Conservation (phyloP, 2,888 invertebrate species). For the Dascillus cervinus region DNA sequence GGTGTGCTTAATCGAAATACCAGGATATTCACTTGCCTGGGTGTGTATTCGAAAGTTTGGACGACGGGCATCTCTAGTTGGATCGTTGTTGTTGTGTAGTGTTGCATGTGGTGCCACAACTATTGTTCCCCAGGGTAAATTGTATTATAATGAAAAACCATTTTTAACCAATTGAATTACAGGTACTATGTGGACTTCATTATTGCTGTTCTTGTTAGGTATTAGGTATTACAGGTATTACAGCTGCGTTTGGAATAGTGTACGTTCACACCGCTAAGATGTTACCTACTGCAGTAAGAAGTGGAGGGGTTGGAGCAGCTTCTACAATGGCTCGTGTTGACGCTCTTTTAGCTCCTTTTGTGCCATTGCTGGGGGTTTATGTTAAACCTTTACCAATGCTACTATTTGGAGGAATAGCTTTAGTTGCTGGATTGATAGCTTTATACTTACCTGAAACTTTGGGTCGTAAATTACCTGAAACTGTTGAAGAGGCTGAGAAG, state of each 20-base stretch:
- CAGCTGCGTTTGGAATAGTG: slow-evolving; percentile 54
- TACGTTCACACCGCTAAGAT: slow-evolving; percentile 56
- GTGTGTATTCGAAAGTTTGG: slow-evolving; percentile 47
- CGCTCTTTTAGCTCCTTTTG: slow-evolving; percentile 56
- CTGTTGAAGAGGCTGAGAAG: slow-evolving; percentile 47
- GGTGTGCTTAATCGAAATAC: slow-evolving; percentile 53
- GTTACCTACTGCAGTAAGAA: slow-evolving; percentile 47
- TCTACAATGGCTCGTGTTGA: slow-evolving; percentile 53
- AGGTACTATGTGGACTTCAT: slow-evolving; percentile 48
- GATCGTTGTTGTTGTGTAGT: slow-evolving; percentile 47
- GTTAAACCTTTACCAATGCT: slow-evolving; percentile 46
- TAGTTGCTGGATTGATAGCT: slow-evolving; percentile 46
- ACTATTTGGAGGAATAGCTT: slow-evolving; percentile 47
- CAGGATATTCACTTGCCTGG: slow-evolving; percentile 51
- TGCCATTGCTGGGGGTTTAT: slow-evolving; percentile 49
- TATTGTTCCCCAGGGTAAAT: slow-evolving; percentile 44
- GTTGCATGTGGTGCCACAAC: slow-evolving; percentile 49
- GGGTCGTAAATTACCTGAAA: slow-evolving; percentile 53
- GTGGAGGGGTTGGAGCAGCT: slow-evolving; percentile 52
- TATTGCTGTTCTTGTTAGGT: slow-evolving; percentile 50
- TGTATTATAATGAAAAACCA: not conserved
- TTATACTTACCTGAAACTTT: slow-evolving; percentile 58
- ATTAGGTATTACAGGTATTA: slow-evolving; percentile 57
- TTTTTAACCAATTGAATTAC: slow-evolving; percentile 12
- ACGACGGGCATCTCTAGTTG: slow-evolving; percentile 45